phyloP scores from a whole-genome alignment of 2,888 invertebrate genomes.

The Seladonia tumulorum region DNA sequence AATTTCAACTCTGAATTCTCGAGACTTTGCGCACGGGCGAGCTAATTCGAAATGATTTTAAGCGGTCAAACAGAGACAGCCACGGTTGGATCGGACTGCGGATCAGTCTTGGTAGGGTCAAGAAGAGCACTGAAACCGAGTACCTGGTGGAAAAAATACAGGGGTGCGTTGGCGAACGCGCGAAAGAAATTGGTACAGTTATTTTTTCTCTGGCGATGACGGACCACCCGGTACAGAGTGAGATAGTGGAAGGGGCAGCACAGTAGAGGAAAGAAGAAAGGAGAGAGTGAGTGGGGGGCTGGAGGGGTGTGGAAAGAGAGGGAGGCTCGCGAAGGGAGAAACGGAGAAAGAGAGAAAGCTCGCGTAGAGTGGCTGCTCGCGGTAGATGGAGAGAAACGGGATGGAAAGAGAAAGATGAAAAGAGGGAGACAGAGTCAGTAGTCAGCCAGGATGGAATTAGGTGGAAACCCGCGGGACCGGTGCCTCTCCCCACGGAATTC shows the following conservation, averaged over 20 bases:
- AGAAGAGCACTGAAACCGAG: conserved; percentile 16
- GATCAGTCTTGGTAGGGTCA: background rate
- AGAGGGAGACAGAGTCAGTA: conserved; percentile 76
- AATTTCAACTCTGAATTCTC: background rate
- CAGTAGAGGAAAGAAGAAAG: background rate
- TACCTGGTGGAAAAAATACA: background rate
- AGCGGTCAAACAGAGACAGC: background rate
- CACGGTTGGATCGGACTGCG: background rate
- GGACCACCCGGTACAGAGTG: background rate
- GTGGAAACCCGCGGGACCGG: conserved; percentile 81
- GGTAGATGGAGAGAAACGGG: conserved; percentile 25
- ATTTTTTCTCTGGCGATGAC: background rate
- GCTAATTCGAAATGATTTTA: background rate
- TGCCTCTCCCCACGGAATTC: conserved; percentile 78
- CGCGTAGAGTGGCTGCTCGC: conserved; percentile 25
- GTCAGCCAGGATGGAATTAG: conserved; percentile 83
- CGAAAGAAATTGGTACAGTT: background rate
- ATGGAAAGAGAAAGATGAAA: conserved; percentile 43
- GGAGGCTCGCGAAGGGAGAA: background rate
- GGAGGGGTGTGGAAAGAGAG: conserved; percentile 23
- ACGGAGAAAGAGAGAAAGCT: background rate
- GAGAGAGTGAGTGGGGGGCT: conserved; percentile 34
- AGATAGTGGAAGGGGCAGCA: background rate
- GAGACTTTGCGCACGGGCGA: background rate
- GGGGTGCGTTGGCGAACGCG: background rate